Evolutionary conservation across 2,113 vertebrate genomes (phyloP), one percentile per base, ranked within the genome.

Genomic region (Eudyptes chrysolophus): DNA sequence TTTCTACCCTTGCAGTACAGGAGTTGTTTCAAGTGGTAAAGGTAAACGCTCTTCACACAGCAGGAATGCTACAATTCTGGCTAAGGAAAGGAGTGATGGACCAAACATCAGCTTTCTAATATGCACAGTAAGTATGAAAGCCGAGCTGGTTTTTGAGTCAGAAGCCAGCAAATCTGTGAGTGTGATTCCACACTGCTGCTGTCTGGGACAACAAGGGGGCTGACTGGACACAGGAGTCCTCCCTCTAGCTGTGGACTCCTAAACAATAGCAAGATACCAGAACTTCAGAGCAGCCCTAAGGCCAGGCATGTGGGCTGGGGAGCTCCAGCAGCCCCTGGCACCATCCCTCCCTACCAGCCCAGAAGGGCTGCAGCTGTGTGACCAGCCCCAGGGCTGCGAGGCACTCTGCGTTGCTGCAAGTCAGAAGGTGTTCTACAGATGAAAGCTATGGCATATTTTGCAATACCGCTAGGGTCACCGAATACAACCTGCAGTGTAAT

Each of bases 401-500:
- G 44, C 26, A 20, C 26, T 40, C 69, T 78, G 51, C 20, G 15
- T 1, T 68, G 77, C 4, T 7, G 38, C 17, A 9, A 17, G 55
- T 18, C 66, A 42, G 66, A 9, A 62, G 61, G 14, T 51, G 36
- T 13, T 60, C 70, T 27, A n/a, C 19, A 64, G 38, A 36, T 21
- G 8, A 60, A 78, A 84, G 34, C 77, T 54, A 26, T 24, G n/a
- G 36, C 16, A 7, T 7, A 6, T 51, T 66, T 20, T 81, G 52
- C 24, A 40, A 3, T 48, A 34, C n/a, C 4, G 1, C 17, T 51
- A 18, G 54, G 17, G 51, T 84, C 77, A 94, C 32, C 0, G 0
- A 81, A 44, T 14, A 55, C 21, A 71, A 5, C 29, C 76, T 84
- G 46, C 55, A 42, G 48, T 20, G 29, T 88, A 69, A 42, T 38